Evolutionary conservation across 2,888 invertebrate genomes (phyloP), one percentile per base, ranked within the genome.

Genomic region (Mesorhabditis belari): DNA sequence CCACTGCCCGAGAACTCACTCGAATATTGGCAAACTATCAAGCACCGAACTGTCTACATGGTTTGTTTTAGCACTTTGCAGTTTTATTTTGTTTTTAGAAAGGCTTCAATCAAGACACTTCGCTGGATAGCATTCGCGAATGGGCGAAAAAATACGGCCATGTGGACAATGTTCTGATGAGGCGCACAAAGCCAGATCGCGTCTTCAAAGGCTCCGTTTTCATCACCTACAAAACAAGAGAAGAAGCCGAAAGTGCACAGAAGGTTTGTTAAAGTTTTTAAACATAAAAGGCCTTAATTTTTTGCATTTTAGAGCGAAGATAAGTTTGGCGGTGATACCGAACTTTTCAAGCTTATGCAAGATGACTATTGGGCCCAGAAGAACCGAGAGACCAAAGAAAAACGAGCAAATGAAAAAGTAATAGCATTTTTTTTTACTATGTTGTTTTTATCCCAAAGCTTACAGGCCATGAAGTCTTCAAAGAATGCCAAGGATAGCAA

Each of bases 1-100:
- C 89, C 90, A 0, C 78, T 93, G 17, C 94, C 94, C 0, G 90
- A 90, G 77, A 88, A 88, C 80, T 88, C 89, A 66, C 89, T 90
- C 69, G 90, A 91, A 66, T 87, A 89, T 27, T 87, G 88, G 72
- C 89, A 90, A 77, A 89, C 89, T 66, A 83, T 92, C 3, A 85
- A 86, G 74, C 84, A 85, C 3, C 86, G 90, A 60, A 90, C 92
- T 0, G 86, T 90, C 19, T 96, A 95, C 80, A 88, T 88, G 71
- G 83, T 83, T 26, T 3, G 50, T 58, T 25, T 29, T 17, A 60
- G 27, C 28, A n/a, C 35, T 35, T 29, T 17, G n/a, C 6, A 51
- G 17, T 35, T 54, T 62, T 60, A 63, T 61, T 57, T 63, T 69
- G 70, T 9, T 67, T 74, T 49, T 55, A 94, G 94, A 85, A 86